phyloP scores from a whole-genome alignment of 1,140 invertebrate species.

The Trissolcus basalis region DNA sequence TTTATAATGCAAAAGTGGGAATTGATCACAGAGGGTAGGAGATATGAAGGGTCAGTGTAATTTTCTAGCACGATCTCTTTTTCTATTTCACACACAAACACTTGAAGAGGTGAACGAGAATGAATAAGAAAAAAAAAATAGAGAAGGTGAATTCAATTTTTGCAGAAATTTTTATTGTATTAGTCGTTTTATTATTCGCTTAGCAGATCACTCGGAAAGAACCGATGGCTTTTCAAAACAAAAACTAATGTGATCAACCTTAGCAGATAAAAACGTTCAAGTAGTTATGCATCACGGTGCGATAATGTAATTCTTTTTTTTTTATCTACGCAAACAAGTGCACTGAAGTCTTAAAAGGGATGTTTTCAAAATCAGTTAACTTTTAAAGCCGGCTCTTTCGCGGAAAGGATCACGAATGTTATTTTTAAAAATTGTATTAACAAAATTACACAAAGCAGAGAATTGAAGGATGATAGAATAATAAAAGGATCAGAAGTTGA shows the following conservation, averaged over 20 bases:
- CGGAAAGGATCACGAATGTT: too few relatives aligned
- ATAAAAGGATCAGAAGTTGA: slow-evolving; percentile 33
- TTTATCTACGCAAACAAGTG: slow-evolving; percentile 40
- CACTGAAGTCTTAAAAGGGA: slow-evolving; percentile 30
- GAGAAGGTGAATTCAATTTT: too few relatives aligned
- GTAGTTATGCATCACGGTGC: slow-evolving; percentile 17
- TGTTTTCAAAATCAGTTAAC: slow-evolving; percentile 41
- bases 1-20: not conserved
- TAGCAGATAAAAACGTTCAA: slow-evolving; percentile 21
- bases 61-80: too few relatives aligned
- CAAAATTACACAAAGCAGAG: slow-evolving; percentile 4
- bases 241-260: slow-evolving; percentile 17
- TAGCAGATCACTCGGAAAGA: too few relatives aligned
- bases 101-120: too few relatives aligned
- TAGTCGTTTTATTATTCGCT: too few relatives aligned
- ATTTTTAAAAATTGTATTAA: slow-evolving; percentile 6
- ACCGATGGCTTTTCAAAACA: not conserved
- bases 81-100: too few relatives aligned
- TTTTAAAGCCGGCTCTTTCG: slow-evolving; percentile 20
- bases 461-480: not conserved
- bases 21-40: too few relatives aligned
- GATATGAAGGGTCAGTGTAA: too few relatives aligned
- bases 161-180: too few relatives aligned
- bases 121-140: too few relatives aligned
- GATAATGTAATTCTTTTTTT: slow-evolving; percentile 32